A percentile compares a stretch with the other conserved stretches of the same genome.
These are phyloP conservation scores for Glossosoma conforme DNA, from an alignment of 1,140 invertebrate genomes.

Conservation along the genomic window DNA sequence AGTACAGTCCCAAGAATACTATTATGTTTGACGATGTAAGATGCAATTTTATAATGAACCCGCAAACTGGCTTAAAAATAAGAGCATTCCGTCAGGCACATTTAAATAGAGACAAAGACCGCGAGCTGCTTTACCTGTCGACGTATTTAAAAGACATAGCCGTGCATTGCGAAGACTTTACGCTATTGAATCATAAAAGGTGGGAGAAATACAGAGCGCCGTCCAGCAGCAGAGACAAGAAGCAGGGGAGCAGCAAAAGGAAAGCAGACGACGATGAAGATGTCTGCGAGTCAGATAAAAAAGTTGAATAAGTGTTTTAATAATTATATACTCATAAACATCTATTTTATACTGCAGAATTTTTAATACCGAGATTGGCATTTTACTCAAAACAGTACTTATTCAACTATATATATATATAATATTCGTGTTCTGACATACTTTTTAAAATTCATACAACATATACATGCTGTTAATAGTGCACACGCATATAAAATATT, in stretches of 20 bases:
- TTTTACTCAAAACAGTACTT: no score
- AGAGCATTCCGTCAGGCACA: slow-evolving; percentile 87
- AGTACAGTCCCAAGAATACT: slow-evolving; percentile 86
- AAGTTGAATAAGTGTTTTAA: no score
- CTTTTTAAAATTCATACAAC: no score
- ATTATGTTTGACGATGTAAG: slow-evolving; percentile 99
- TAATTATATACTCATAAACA: no score
- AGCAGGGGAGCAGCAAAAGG: slow-evolving; percentile 40
- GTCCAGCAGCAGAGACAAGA: slow-evolving; percentile 37
- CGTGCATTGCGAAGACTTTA: slow-evolving; percentile 74
- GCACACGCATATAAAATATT: no score
- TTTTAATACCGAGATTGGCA: no score
- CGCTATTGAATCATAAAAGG: slow-evolving; percentile 78
- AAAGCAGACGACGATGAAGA: slow-evolving; percentile 39
- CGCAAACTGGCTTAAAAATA: slow-evolving; percentile 87
- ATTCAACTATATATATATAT: no score
- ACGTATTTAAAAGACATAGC: slow-evolving; percentile 86
- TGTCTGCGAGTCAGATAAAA: no score
- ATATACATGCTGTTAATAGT: no score
- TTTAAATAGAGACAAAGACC: slow-evolving; percentile 77
- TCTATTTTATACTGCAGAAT: no score
- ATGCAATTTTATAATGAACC: slow-evolving; percentile 97
- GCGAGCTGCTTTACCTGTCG: slow-evolving; percentile 76
- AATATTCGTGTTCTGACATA: no score
- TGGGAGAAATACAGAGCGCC: slow-evolving; percentile 81